These are phyloP conservation scores for Stigmatopora argus DNA, from an alignment of 2,113 vertebrate species.

Conservation along the genomic window DNA sequence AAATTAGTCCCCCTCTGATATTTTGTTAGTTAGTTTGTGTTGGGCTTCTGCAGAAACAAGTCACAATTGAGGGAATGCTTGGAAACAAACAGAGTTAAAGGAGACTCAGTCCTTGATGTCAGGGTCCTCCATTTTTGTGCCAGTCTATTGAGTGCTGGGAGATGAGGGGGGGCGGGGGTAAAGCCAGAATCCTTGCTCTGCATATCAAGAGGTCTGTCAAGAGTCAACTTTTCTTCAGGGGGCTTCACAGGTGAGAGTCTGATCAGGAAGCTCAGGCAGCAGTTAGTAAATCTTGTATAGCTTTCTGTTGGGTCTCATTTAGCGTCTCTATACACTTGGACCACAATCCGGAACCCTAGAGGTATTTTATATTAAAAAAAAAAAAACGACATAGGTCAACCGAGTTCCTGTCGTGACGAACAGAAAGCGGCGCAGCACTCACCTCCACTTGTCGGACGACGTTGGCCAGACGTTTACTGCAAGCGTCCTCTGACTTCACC, in stretches of 20 bases:
- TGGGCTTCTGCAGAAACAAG: slow-evolving; percentile 17
- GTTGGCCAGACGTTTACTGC: slow-evolving; percentile 90
- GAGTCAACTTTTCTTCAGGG: slow-evolving; percentile 51
- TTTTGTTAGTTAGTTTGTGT: slow-evolving; percentile 29
- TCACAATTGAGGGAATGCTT: slow-evolving; percentile 32
- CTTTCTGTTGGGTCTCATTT: slow-evolving; percentile 90
- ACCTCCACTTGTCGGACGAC: slow-evolving; percentile 98
- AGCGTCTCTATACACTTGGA: slow-evolving; percentile 90
- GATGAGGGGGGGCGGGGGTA: slow-evolving; percentile 9
- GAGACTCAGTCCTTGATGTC: slow-evolving; percentile 11
- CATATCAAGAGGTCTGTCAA: slow-evolving; percentile 46
- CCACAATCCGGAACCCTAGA: slow-evolving; percentile 89
- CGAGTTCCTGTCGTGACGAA: not conserved
- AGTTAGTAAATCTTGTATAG: slow-evolving; percentile 93
- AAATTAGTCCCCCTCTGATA: slow-evolving; percentile 12
- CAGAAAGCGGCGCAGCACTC: not conserved
- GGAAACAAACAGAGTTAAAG: slow-evolving; percentile 32
- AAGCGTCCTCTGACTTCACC: slow-evolving; percentile 87
- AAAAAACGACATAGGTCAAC: not conserved
- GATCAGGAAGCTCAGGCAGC: slow-evolving; percentile 78
- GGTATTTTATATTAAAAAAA: slow-evolving; percentile 1
- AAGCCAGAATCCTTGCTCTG: slow-evolving; percentile 51
- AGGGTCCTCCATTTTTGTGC: slow-evolving; percentile 37
- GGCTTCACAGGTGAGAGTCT: slow-evolving; percentile 33
- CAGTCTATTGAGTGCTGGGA: slow-evolving; percentile 8